phyloP scores from a whole-genome alignment of 1,140 invertebrate genomes.

The Apis florea region DNA sequence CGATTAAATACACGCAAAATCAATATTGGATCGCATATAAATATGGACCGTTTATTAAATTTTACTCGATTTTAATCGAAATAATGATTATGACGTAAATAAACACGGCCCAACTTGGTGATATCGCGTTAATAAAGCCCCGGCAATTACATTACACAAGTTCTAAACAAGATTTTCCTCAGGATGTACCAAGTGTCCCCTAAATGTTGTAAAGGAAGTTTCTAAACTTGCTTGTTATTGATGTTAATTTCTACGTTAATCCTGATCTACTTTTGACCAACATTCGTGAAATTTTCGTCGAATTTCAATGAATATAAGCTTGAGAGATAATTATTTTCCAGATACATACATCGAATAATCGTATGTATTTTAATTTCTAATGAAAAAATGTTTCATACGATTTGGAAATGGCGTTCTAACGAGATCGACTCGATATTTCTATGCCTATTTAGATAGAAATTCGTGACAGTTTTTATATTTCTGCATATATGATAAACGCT shows the following conservation, averaged over 20 bases:
- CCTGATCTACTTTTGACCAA: constrained; percentile 25
- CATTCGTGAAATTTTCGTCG: constrained; percentile 10
- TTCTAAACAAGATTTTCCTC: constrained; percentile 33
- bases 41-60: too few species aligned
- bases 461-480: constrained; percentile 71
- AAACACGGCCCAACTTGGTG: not conserved
- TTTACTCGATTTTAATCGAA: not conserved
- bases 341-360: not conserved
- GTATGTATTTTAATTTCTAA: not conserved
- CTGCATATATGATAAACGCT: constrained; percentile 57
- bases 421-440: constrained; percentile 67
- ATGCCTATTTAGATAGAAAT: constrained; percentile 69
- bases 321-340: constrained; percentile 12
- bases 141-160: constrained; percentile 20
- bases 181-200: constrained; percentile 29
- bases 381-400: not conserved
- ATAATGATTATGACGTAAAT: not conserved
- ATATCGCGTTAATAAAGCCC: constrained; percentile 18
- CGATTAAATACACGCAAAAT: not conserved
- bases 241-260: constrained; percentile 43
- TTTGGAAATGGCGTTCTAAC: constrained; percentile 51
- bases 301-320: not conserved
- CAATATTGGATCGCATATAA: not conserved
- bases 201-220: constrained; percentile 41
- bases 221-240: constrained; percentile 20